A percentile compares a stretch with the other conserved stretches of the same genome.
Evolutionary conservation across 2,113 vertebrate species (phyloP).

Genomic region (Pelecanus crispus): DNA sequence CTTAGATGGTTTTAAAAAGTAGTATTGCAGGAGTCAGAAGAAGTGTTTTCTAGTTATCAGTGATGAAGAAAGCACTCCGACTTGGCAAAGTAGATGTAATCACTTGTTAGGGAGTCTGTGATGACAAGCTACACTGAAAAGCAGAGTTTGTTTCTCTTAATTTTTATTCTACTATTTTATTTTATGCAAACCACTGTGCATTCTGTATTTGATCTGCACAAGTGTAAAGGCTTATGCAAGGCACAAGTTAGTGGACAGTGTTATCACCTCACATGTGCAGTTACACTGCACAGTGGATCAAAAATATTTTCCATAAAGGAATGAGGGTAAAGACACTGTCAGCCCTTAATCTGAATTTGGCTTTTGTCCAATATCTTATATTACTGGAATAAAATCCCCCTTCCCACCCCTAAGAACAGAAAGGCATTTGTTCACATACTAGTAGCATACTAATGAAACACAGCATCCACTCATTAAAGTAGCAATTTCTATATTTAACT

Average conservation of each 20-base stretch:
- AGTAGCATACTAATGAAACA: constrained; percentile 42
- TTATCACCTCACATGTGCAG: neutral
- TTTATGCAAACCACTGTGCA: neutral
- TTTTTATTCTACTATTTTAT: neutral
- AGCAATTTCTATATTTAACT: constrained; percentile 60
- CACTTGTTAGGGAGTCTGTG: neutral
- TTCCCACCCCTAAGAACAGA: constrained; percentile 47
- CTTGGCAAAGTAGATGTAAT: neutral
- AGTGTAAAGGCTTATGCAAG: neutral
- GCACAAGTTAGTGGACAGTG: neutral
- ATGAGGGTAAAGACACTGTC: neutral
- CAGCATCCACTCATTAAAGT: constrained; percentile 38
- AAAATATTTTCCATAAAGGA: neutral
- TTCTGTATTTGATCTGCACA: neutral
- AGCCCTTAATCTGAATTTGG: constrained; percentile 7
- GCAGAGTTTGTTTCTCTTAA: neutral
- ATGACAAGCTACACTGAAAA: neutral
- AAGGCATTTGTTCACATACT: constrained; percentile 45
- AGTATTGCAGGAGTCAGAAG: neutral
- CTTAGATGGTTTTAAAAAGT: neutral
- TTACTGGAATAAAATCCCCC: constrained; percentile 17
- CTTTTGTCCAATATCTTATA: constrained; percentile 14
- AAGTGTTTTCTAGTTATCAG: neutral
- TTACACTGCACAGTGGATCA: neutral
- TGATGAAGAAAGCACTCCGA: neutral